Evolutionary conservation across 1,140 invertebrate genomes (phyloP).

Genomic region (Ladona fulva): DNA sequence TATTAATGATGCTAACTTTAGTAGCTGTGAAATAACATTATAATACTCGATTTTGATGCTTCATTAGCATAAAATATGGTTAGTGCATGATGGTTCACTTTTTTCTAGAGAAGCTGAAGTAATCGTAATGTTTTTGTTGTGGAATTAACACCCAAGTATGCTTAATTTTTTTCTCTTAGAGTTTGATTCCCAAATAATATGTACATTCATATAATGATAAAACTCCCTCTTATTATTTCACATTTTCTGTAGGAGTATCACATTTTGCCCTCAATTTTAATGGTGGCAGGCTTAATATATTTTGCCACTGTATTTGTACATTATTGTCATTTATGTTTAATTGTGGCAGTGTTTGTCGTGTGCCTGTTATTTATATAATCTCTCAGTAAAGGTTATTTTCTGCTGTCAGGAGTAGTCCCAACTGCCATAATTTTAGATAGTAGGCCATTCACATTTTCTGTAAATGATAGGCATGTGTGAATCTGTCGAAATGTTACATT

Average conservation of each 20-base stretch:
- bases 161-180: background rate
- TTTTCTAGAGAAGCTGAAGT: background rate
- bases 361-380: background rate
- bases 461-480: background rate
- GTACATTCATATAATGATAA: background rate
- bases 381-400: background rate
- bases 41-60: background rate
- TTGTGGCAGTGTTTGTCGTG: background rate
- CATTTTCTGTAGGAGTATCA: background rate
- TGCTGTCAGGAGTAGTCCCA: background rate
- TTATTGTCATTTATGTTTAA: background rate
- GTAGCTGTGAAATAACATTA: background rate
- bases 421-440: background rate
- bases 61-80: background rate
- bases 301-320: background rate
- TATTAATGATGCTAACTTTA: background rate
- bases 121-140: background rate
- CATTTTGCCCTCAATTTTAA: background rate
- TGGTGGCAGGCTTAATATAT: background rate
- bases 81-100: background rate
- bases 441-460: background rate
- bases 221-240: background rate
- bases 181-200: background rate
- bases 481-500: background rate
- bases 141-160: background rate